phyloP scores from a whole-genome alignment of 1,140 invertebrate species.

The Monomorium pharaonis region DNA sequence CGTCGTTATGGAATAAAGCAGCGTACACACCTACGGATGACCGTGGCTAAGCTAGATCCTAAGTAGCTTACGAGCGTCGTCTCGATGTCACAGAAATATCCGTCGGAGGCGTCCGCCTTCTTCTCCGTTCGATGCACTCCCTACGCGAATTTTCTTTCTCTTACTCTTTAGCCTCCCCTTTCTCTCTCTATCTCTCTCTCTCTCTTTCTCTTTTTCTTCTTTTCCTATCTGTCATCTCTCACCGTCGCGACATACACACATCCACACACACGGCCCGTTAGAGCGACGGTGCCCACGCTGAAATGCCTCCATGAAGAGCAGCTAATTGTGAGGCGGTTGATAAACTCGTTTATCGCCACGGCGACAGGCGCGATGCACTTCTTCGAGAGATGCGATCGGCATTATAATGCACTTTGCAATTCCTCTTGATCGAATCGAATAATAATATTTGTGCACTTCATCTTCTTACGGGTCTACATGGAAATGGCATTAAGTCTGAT shows the following conservation, averaged over 20 bases:
- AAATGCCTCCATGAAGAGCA: constrained; percentile 51
- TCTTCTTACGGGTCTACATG: not conserved
- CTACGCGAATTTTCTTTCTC: constrained; percentile 26
- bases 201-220: not conserved
- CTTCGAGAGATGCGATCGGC: constrained; percentile 8
- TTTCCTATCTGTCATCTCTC: constrained; percentile 28
- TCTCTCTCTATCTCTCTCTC: not conserved
- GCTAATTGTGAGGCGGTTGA: constrained; percentile 49
- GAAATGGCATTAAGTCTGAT: constrained; percentile 24
- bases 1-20: constrained; percentile 68
- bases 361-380: constrained; percentile 25
- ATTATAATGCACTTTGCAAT: constrained; percentile 23
- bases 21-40: constrained; percentile 58
- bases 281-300: constrained; percentile 34
- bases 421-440: constrained; percentile 38
- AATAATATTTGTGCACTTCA: constrained; percentile 24
- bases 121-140: not conserved
- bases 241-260: not conserved
- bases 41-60: constrained; percentile 49
- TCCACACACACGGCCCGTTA: not conserved
- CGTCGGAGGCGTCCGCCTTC: constrained; percentile 12
- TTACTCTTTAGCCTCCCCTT: not conserved
- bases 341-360: constrained; percentile 52
- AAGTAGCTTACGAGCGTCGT: constrained; percentile 67
- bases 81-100: constrained; percentile 68